Conservation (phyloP, 2,797 vertebrate genomes). For the Acipenser transmontanus region DNA sequence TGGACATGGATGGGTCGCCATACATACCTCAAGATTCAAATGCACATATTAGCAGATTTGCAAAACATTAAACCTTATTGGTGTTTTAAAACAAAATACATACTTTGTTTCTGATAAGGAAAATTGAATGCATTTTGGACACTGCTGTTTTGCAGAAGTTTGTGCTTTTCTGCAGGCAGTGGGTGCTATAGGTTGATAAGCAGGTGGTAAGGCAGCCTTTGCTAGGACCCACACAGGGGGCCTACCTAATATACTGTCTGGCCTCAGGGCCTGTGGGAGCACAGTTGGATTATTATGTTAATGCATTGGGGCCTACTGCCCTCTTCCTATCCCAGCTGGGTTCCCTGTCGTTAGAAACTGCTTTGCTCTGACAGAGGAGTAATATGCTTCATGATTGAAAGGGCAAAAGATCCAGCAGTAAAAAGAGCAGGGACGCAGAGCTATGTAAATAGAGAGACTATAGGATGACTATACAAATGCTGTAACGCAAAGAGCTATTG, state of each 20-base stretch:
- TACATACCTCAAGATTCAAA: no score
- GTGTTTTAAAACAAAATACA: no score
- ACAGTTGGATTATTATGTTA: slow-evolving; percentile 99
- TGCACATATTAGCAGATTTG: no score
- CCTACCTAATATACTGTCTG: slow-evolving; percentile 95
- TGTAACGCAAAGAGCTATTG: slow-evolving; percentile 11
- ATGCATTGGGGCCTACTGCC: slow-evolving; percentile 91
- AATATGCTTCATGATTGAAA: slow-evolving; percentile 99
- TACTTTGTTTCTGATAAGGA: no score
- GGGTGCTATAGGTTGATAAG: slow-evolving; percentile 88
- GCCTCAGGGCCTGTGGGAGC: slow-evolving; percentile 91
- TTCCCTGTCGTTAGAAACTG: slow-evolving; percentile 92
- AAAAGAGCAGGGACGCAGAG: slow-evolving; percentile 71
- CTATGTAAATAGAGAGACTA: slow-evolving; percentile 80
- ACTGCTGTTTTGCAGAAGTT: slow-evolving; percentile 42
- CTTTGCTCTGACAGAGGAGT: slow-evolving; percentile 98
- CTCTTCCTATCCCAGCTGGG: slow-evolving; percentile 96
- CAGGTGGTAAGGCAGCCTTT: slow-evolving; percentile 69
- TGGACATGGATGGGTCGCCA: no score
- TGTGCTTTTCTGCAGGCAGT: slow-evolving; percentile 39
- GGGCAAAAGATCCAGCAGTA: slow-evolving; percentile 88
- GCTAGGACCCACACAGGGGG: slow-evolving; percentile 62
- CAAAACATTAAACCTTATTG: no score
- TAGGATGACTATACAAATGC: slow-evolving; percentile 60
- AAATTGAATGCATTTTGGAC: slow-evolving; percentile 23